These are phyloP conservation scores for Teleopsis dalmanni DNA, from an alignment of 1,140 invertebrate genomes.

Conservation along the genomic window DNA sequence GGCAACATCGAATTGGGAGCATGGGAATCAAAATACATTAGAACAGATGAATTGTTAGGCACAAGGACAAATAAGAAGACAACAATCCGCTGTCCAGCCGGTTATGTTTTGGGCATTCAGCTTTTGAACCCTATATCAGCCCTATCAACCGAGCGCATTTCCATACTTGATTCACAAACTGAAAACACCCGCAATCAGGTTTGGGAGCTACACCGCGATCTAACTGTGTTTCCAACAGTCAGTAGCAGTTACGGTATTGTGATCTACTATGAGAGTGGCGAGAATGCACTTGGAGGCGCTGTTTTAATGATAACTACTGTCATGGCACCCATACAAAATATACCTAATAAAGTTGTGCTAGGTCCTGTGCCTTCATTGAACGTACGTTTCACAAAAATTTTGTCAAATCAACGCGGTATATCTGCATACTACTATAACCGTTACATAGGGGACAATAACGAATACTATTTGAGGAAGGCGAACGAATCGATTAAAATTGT, in stretches of 20 bases:
- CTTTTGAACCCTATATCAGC: conserved; percentile 82
- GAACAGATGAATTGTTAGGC: conserved; percentile 57
- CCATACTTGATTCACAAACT: conserved; percentile 65
- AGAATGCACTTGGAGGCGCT: conserved; percentile 66
- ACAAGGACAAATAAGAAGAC: conserved; percentile 53
- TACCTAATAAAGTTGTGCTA: conserved; percentile 61
- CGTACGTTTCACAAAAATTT: conserved; percentile 64
- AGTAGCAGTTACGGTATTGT: conserved; percentile 76
- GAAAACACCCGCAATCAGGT: conserved; percentile 53
- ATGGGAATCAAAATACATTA: conserved; percentile 68
- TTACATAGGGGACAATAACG: conserved; percentile 72
- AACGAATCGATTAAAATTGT: conserved; percentile 79
- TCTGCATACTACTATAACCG: conserved; percentile 84
- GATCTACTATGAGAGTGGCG: conserved; percentile 74
- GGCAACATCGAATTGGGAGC: conserved; percentile 59
- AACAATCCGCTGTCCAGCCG: conserved; percentile 60
- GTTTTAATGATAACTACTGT: conserved; percentile 77
- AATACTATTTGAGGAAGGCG: conserved; percentile 76
- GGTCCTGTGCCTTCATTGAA: conserved; percentile 68
- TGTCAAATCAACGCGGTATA: conserved; percentile 73
- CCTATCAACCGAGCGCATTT: conserved; percentile 72
- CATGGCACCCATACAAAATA: conserved; percentile 59
- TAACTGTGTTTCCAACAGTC: conserved; percentile 78
- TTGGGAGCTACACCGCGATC: conserved; percentile 74
- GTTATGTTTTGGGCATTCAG: conserved; percentile 72